A percentile compares a stretch with the other conserved stretches of the same genome.
These are phyloP conservation scores for Campylorhamphus procurvoides DNA, from an alignment of 2,113 vertebrate genomes.

Conservation along the genomic window DNA sequence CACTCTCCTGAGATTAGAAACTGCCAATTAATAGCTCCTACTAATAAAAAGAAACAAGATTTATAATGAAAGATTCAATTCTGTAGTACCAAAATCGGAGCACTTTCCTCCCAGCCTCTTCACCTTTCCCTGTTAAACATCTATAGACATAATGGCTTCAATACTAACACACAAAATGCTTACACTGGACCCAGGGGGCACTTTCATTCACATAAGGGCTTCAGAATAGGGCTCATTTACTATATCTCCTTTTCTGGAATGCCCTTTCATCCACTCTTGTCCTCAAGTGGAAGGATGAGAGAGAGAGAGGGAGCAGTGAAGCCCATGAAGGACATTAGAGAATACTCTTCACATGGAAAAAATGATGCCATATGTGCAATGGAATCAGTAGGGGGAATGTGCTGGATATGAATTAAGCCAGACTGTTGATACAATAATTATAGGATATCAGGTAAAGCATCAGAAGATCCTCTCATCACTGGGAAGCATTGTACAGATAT, in stretches of 20 bases:
- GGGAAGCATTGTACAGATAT: neutral
- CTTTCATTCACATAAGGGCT: slow-evolving; percentile 50
- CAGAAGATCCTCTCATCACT: neutral
- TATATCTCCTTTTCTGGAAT: slow-evolving; percentile 24
- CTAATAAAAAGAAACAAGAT: slow-evolving; percentile 25
- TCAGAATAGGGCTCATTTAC: slow-evolving; percentile 51
- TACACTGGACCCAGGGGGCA: slow-evolving; percentile 48
- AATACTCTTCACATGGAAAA: slow-evolving; percentile 32
- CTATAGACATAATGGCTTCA: slow-evolving; percentile 19
- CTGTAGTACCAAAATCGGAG: neutral
- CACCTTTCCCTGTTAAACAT: neutral
- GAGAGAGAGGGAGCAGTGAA: neutral
- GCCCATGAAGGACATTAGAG: slow-evolving; percentile 35
- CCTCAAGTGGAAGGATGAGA: slow-evolving; percentile 41
- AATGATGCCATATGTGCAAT: slow-evolving; percentile 18
- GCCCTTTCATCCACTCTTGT: slow-evolving; percentile 45
- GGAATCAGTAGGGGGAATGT: neutral
- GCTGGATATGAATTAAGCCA: neutral
- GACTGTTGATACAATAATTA: neutral
- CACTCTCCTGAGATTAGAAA: slow-evolving; percentile 8
- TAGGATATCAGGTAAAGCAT: neutral
- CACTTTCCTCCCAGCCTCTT: slow-evolving; percentile 26
- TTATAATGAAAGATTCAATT: slow-evolving; percentile 26
- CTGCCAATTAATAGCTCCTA: slow-evolving; percentile 23
- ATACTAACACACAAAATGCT: slow-evolving; percentile 28